Evolutionary conservation across 2,888 invertebrate species (phyloP).

Genomic region (Drosophila emarginata): DNA sequence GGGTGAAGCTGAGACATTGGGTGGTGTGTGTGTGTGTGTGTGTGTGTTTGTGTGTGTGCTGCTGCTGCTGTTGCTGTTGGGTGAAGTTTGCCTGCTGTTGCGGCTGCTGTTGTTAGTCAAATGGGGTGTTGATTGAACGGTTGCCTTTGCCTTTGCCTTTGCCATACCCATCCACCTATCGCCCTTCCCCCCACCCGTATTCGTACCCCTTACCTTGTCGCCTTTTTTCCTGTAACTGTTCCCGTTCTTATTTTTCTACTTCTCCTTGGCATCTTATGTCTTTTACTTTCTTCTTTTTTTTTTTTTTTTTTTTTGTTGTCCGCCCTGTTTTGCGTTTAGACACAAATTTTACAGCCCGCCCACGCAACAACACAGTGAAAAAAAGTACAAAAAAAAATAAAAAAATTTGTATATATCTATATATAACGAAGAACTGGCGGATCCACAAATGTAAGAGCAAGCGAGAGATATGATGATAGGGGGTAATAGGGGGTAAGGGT

Average conservation of each 20-base stretch:
- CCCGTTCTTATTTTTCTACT: neutral
- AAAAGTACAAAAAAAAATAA: conserved; percentile 22
- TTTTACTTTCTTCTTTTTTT: conserved; percentile 35
- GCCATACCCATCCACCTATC: no score
- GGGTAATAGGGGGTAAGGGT: neutral
- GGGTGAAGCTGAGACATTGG: no score
- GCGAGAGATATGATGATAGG: neutral
- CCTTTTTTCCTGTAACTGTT: neutral
- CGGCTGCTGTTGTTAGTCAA: conserved; percentile 60
- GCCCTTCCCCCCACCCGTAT: conserved; percentile 26
- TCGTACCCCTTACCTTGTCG: neutral
- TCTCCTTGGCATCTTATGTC: conserved; percentile 10
- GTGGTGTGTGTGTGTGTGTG: neutral
- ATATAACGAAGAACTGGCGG: conserved; percentile 12
- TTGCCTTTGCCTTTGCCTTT: conserved; percentile 65
- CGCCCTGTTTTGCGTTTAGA: conserved; percentile 68
- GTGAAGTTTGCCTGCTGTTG: conserved; percentile 9
- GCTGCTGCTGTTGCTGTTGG: conserved; percentile 36
- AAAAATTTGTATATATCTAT: neutral
- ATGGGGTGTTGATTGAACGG: conserved; percentile 78
- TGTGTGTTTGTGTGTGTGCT: conserved; percentile 19
- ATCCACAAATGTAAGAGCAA: conserved; percentile 7
- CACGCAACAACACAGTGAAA: conserved; percentile 24
- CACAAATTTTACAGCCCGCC: conserved; percentile 73
- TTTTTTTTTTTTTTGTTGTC: conserved; percentile 18